These are phyloP conservation scores for Scaptomyza montana DNA, from an alignment of 1,140 invertebrate species.

Conservation along the genomic window DNA sequence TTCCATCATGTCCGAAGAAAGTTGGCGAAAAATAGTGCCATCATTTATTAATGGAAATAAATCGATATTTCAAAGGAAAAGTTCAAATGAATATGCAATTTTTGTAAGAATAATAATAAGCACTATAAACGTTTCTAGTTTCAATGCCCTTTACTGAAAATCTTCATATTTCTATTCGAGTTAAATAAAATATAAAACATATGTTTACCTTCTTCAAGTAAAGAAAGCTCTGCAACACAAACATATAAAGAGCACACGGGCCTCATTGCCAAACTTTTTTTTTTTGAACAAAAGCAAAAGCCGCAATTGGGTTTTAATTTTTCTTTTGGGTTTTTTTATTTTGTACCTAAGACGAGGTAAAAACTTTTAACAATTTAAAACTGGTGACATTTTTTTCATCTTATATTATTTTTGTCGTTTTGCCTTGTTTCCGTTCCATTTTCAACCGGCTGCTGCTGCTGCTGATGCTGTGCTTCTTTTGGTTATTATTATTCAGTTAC, in stretches of 20 bases:
- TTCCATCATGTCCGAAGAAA: too few species aligned
- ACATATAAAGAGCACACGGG: constrained; percentile 30
- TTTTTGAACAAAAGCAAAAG: constrained; percentile 21
- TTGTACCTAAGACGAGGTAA: constrained; percentile 54
- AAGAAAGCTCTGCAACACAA: constrained; percentile 14
- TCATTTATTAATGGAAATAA: too few species aligned
- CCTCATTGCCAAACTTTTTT: constrained; percentile 26
- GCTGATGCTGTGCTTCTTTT: constrained; percentile 35
- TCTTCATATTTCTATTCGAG: neutral
- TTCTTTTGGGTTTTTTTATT: neutral
- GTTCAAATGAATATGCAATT: too few species aligned
- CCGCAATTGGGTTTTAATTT: constrained; percentile 33
- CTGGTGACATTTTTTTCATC: constrained; percentile 54
- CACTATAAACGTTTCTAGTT: too few species aligned
- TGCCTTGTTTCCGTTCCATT: constrained; percentile 34
- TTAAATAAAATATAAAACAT: constrained; percentile 30
- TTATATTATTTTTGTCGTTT: neutral
- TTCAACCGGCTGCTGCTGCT: constrained; percentile 13
- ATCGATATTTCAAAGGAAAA: too few species aligned
- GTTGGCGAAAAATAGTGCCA: too few species aligned
- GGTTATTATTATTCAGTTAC: constrained; percentile 81
- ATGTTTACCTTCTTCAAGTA: constrained; percentile 24
- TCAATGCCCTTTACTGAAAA: neutral
- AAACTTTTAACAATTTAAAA: constrained; percentile 58
- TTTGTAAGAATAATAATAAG: too few species aligned